Evolutionary conservation across 2,888 invertebrate genomes (phyloP), one percentile per base, ranked within the genome.

Genomic region (Heteropelma amictum): DNA sequence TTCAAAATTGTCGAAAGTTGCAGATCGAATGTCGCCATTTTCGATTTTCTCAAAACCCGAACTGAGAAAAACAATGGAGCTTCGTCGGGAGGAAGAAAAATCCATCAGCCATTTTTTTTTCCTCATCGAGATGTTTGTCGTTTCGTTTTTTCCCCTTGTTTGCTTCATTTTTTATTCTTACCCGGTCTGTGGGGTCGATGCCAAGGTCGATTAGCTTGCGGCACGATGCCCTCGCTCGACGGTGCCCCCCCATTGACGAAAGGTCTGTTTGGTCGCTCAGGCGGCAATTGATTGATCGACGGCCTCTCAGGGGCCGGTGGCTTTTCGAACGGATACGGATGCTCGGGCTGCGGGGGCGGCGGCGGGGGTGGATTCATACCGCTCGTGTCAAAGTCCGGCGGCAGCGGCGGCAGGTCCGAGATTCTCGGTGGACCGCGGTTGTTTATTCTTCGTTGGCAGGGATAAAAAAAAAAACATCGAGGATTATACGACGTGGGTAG

Each of bases 371-470:
- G 89, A 81, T 81, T 91, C 80, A 91, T 90, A 7, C 90, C 90
- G 0, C 91, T 91, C 0, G 91, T 88, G 81, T 94, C 93, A 77
- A 93, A 93, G 72, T 94, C 93, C n/a, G 93, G 92, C 0, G 93
- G 93, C 26, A 95, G 81, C 0, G 93, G 93, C 42, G 94, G 94
- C 0, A 94, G 91, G 81, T 96, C 96, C 0, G 95, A 93, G 79
- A 96, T 95, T 78, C 96, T 92, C 0, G 97, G 97, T 0, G 97
- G 97, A 0, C 97, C 97, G 72, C 97, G 90, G 85, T 97, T 96
- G 84, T 97, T 97, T 12, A 97, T 97, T 75, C 97, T 89, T 51
- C 17, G 77, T 80, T 53, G 6, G 45, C 28, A 21, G 80, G 2
- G 85, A 81, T 3, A 1, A 40, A 63, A 33, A 40, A 47, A 58